A percentile compares a stretch with the other conserved stretches of the same genome.
Evolutionary conservation across 2,113 vertebrate genomes (phyloP).

Genomic region (Hymenochirus boettgeri): DNA sequence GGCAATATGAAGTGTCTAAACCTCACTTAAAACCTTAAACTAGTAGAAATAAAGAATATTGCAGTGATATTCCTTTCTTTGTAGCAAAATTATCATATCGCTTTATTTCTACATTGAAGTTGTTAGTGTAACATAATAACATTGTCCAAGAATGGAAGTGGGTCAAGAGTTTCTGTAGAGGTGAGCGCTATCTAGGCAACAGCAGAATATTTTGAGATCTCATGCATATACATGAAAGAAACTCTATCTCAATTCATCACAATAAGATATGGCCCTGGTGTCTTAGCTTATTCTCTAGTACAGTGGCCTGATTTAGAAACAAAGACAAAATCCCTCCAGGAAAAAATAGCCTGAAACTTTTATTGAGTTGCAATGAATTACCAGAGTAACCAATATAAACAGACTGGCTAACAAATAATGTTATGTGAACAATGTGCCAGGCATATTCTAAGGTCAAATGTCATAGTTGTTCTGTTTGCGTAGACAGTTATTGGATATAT

Average conservation of each 20-base stretch:
- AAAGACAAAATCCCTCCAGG: neutral
- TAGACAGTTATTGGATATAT: too few relatives aligned
- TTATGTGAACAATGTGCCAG: too few relatives aligned
- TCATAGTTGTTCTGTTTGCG: too few relatives aligned
- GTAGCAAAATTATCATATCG: neutral
- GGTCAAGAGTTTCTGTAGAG: neutral
- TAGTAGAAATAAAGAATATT: neutral
- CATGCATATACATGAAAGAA: slow-evolving; percentile 8
- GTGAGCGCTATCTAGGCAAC: neutral
- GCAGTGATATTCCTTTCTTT: neutral
- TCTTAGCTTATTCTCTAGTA: neutral
- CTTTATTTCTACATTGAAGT: neutral
- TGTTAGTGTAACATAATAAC: neutral
- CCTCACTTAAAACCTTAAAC: neutral
- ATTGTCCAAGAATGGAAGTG: neutral
- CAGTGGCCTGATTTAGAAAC: slow-evolving; percentile 1
- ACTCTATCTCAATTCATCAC: slow-evolving; percentile 5
- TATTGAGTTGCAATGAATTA: too few relatives aligned
- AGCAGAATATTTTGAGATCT: slow-evolving; percentile 3
- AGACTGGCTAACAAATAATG: too few relatives aligned
- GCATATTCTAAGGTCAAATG: too few relatives aligned
- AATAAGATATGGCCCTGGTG: neutral
- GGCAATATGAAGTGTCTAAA: neutral
- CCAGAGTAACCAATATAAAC: too few relatives aligned
- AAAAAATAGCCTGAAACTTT: neutral